A percentile compares a stretch with the other conserved stretches of the same genome.
Evolutionary conservation across 2,888 invertebrate genomes (phyloP).

Genomic region (Drosophila recens): DNA sequence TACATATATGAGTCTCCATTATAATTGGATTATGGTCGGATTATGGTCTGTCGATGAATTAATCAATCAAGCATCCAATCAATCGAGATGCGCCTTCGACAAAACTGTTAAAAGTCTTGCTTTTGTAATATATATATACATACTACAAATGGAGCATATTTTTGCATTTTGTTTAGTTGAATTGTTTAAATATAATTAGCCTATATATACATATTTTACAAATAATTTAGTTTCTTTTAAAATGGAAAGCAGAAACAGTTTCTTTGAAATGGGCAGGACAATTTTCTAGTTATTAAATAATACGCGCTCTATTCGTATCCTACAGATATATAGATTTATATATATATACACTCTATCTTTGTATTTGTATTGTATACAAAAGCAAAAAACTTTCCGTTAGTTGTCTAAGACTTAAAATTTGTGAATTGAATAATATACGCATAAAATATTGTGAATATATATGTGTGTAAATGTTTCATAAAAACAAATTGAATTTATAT

Average conservation of each 20-base stretch:
- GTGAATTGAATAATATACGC: constrained; percentile 69
- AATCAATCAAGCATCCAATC: no score
- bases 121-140: constrained; percentile 55
- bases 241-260: constrained; percentile 29
- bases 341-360: constrained; percentile 37
- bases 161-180: constrained; percentile 77
- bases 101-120: constrained; percentile 27
- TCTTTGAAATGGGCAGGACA: constrained; percentile 50
- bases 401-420: constrained; percentile 70
- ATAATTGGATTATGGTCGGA: constrained; percentile 27
- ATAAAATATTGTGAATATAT: constrained; percentile 66
- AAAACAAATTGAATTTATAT: constrained; percentile 48
- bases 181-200: constrained; percentile 71
- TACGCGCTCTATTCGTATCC: constrained; percentile 21
- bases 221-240: constrained; percentile 43
- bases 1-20: constrained; percentile 24
- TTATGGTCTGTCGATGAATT: constrained; percentile 18
- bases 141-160: constrained; percentile 36
- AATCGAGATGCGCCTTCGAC: not conserved
- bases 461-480: constrained; percentile 69
- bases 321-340: constrained; percentile 29
- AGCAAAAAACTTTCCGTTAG: constrained; percentile 79
- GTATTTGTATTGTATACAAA: constrained; percentile 68
- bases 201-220: constrained; percentile 29
- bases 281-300: constrained; percentile 32